Base-by-base conservation (phyloP, 2,113 vertebrate genomes). In the Crotalus tigris region DNA sequence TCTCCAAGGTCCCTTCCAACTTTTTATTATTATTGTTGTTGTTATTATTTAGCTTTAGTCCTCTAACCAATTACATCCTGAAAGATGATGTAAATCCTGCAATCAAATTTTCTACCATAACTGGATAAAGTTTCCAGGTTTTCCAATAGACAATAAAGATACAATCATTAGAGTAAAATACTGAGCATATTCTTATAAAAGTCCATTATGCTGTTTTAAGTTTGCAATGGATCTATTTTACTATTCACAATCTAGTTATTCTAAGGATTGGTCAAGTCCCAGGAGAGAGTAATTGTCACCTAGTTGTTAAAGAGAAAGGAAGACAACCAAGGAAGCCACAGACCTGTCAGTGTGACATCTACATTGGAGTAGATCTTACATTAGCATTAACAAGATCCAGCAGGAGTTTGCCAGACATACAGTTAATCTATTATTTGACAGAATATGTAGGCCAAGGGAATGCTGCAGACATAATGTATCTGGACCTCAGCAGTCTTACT, bases 81-180 rank as follows among this genome's bases (percentile, higher is more conserved):
- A 33, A 24, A 69, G 21, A 58, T n/a, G 24, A 8, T 39, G 23
- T n/a, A 58, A 21, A 29, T 85, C 61, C 10, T 87, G 29, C 11
- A 6, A n/a, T 44, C 44, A n/a, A n/a, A 23, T 55, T 57, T 39
- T 44, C 15, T 92, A 7, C 6, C 58, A 85, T 39, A 89, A 24
- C 3, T 90, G 33, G 23, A 13, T 55, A 49, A 81, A 5, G 75
- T 44, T 81, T 81, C 33, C 17, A 81, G 75, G 17, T 81, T 81
- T 44, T 44, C 75, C 75, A 39, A 64, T 93, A 93, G 93, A 93
- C 4, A 59, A 75, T 93, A 64, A 51, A 92, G 51, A 0, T 29
- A 33, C 8, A 39, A 81, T 81, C 69, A 81, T 81, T 39, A 44
- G 33, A 81, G 21, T 81, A 81, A 54, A 24, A 33, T 26, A 89